Evolutionary conservation across 2,113 vertebrate genomes (phyloP), one percentile per base, ranked within the genome.

Genomic region (Etheostoma spectabile): DNA sequence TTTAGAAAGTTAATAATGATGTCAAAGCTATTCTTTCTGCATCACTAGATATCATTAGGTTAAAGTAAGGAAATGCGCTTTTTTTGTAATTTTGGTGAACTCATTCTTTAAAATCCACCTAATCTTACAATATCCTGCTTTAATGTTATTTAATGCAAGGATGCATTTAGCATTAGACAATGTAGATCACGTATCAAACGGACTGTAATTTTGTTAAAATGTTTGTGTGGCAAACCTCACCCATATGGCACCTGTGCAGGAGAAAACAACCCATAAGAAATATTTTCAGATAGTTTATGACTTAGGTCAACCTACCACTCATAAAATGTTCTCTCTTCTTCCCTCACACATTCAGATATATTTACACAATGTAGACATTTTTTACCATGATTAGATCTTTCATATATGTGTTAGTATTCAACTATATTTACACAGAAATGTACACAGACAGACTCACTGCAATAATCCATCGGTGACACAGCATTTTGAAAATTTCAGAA

Each of bases 371-470:
- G 56, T 87, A 79, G 61, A 81, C 78, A 33, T 80, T 56, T 88
- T 88, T 79, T 77, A 81, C 73, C 45, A 83, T n/a, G 68, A 78
- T 75, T 80, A 83, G 77, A 80, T 85, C 48, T 65, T 66, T 80
- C 69, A 80, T 77, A 66, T 84, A 80, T 61, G 48, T 76, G 66
- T 84, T 80, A 66, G 68, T 87, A 86, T 81, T 83, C 80, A 74
- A 79, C 71, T 67, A 79, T 83, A 83, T 85, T 71, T 83, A 74
- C 63, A 73, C 82, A 63, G 80, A 66, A 66, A 65, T 85, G 38
- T 76, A 81, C 79, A 82, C 75, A 22, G 18, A 63, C 69, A 83
- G 7, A 77, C n/a, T 79, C 59, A 46, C 38, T 51, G 38, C 70
- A 45, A 65, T 35, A 33, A 76, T 74, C 68, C 74, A 77, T 83